phyloP scores from a whole-genome alignment of 2,888 invertebrate genomes.

The Idaea dimidiata region DNA sequence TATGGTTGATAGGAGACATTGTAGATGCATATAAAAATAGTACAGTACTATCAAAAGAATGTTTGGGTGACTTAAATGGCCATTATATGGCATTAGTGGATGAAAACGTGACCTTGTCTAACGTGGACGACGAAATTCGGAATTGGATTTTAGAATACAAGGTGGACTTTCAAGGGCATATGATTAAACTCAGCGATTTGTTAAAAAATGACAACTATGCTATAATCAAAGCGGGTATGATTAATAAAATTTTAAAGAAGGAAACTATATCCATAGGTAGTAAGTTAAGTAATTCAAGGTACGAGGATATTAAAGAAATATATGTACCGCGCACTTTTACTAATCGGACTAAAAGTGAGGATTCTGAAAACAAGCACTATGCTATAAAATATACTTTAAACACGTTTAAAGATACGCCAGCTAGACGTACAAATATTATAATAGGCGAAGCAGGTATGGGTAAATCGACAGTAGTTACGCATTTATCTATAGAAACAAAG shows the following conservation, averaged over 20 bases:
- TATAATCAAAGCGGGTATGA: slow-evolving; percentile 5
- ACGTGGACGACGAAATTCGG: not conserved
- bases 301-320: slow-evolving; percentile 9
- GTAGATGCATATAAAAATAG: not conserved
- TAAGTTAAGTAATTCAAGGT: slow-evolving; percentile 3
- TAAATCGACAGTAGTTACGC: slow-evolving; percentile 29
- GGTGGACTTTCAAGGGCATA: slow-evolving; percentile 6
- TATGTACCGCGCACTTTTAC: slow-evolving; percentile 8
- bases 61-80: not conserved
- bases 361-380: not conserved
- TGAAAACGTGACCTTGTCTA: not conserved
- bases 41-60: not conserved
- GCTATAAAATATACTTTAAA: not conserved
- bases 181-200: not conserved
- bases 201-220: slow-evolving; percentile 3
- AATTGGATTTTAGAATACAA: slow-evolving; percentile 3
- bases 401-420: not conserved
- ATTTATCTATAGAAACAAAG: slow-evolving; percentile 27
- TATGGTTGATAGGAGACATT: not conserved
- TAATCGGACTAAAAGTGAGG: not conserved
- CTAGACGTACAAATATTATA: slow-evolving; percentile 4
- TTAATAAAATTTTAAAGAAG: slow-evolving; percentile 15
- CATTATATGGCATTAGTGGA: not conserved
- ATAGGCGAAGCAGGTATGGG: slow-evolving; percentile 28
- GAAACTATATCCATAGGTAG: slow-evolving; percentile 7